These are phyloP conservation scores for Xyrauchen texanus DNA, from an alignment of 2,113 vertebrate species.

Conservation along the genomic window DNA sequence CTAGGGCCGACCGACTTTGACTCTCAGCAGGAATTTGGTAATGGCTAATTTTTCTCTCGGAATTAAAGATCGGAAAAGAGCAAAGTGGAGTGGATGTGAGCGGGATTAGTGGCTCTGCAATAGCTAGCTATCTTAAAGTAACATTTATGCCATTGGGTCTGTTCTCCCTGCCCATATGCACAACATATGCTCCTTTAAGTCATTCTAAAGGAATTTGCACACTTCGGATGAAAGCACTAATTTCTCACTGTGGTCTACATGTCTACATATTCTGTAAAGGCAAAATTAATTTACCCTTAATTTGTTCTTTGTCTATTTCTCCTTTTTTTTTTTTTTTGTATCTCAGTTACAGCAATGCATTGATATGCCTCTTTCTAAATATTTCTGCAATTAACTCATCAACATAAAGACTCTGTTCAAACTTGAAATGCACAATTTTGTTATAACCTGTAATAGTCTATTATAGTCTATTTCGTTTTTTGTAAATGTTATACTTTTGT, in stretches of 20 bases:
- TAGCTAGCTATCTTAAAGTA: neutral
- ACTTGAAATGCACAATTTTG: neutral
- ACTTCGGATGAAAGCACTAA: slow-evolving; percentile 19
- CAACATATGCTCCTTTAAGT: slow-evolving; percentile 60
- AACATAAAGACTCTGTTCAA: neutral
- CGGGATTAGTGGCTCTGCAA: slow-evolving; percentile 9
- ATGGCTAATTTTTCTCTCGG: slow-evolving; percentile 88
- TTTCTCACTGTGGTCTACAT: slow-evolving; percentile 7
- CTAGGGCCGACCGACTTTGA: slow-evolving; percentile 81
- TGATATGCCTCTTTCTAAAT: neutral
- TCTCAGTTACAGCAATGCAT: neutral
- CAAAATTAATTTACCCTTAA: neutral
- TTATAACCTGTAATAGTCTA: neutral
- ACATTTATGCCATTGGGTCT: neutral
- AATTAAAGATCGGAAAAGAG: slow-evolving; percentile 73
- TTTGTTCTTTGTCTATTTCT: slow-evolving; percentile 8
- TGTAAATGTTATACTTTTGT: too few species aligned
- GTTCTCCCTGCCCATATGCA: slow-evolving; percentile 49
- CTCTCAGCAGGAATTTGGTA: slow-evolving; percentile 88
- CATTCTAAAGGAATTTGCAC: slow-evolving; percentile 58
- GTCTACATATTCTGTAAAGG: neutral
- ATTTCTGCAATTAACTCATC: neutral
- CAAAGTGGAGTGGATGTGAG: slow-evolving; percentile 52
- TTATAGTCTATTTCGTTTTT: neutral
- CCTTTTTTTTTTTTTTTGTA: neutral